Evolutionary conservation across 2,797 vertebrate species (phyloP), one percentile per base, ranked within the genome.

Genomic region (Ambastaia sidthimunki): DNA sequence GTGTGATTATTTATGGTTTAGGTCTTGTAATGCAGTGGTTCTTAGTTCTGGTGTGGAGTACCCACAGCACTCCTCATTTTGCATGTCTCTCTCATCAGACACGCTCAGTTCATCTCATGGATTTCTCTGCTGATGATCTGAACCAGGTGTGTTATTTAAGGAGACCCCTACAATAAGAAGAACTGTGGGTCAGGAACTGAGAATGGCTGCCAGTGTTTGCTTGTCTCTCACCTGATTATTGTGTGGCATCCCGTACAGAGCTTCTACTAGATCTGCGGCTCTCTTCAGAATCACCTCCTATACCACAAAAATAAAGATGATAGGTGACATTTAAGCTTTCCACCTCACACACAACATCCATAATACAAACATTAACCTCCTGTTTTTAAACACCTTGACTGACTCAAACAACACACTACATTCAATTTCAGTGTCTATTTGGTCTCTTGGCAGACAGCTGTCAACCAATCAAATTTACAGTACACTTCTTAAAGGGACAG

Each of bases 251-350:
- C 97, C 98, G 41, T 99, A 99, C 69, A 99, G 93, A 16, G 98
- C 98, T 92, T 99, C 98, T 23, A 99, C 97, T 84, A 99, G 94
- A 88, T 99, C 98, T 0, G 98, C 98, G 16, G 98, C 98, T 88
- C 98, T 93, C 91, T 99, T 99, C 82, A 99, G 93, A 90, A 99
- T 99, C 62, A 99, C 97, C 90, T 99, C 98, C 98, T 99, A 86
- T 86, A 85, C 83, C 67, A 85, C 76, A 70, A 16, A 82, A 62
- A 41, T 10, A 41, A 55, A 34, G 28, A 23, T 28, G 5, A 71
- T 52, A 68, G 21, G 2, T 15, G 15, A 16, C 10, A 19, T 18
- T 48, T 72, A 19, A 68, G 12, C 37, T 50, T 60, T 34, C 18
- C 16, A 31, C 34, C 23, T 60, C 13, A 31, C 16, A 50, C 28